phyloP scores from a whole-genome alignment of 2,888 invertebrate genomes.

The Plusia festucae region DNA sequence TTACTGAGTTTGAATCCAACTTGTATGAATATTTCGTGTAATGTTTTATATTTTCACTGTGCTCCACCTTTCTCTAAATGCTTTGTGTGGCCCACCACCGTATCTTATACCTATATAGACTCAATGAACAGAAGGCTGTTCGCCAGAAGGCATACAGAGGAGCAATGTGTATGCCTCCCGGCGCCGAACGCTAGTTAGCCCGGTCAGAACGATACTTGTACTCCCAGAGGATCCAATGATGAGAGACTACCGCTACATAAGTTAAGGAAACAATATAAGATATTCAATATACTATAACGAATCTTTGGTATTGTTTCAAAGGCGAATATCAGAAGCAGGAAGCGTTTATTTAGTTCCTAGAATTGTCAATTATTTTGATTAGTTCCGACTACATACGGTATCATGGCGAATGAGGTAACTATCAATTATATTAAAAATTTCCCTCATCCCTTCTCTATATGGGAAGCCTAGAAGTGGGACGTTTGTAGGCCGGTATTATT shows the following conservation, averaged over 20 bases:
- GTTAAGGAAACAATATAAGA: not conserved
- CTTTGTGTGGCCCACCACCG: not conserved
- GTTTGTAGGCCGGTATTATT: no score
- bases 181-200: not conserved
- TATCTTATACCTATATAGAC: not conserved
- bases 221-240: not conserved
- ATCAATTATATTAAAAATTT: no score
- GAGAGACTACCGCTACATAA: slow-evolving; percentile 1
- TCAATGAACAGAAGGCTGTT: not conserved
- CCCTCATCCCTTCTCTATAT: no score
- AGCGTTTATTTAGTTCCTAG: not conserved
- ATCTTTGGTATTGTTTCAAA: not conserved
- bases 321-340: no score
- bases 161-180: slow-evolving; percentile 1
- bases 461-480: no score
- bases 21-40: no score
- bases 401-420: no score
- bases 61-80: not conserved
- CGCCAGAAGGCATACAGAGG: not conserved
- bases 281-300: not conserved
- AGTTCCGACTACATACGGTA: no score
- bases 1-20: no score
- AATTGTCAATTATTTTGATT: no score
- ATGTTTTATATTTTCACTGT: not conserved
- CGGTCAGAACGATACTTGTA: slow-evolving; percentile 3